A percentile compares a stretch with the other conserved stretches of the same genome.
Evolutionary conservation across 1,140 invertebrate genomes (phyloP).

Genomic region (Drosophila hydei): DNA sequence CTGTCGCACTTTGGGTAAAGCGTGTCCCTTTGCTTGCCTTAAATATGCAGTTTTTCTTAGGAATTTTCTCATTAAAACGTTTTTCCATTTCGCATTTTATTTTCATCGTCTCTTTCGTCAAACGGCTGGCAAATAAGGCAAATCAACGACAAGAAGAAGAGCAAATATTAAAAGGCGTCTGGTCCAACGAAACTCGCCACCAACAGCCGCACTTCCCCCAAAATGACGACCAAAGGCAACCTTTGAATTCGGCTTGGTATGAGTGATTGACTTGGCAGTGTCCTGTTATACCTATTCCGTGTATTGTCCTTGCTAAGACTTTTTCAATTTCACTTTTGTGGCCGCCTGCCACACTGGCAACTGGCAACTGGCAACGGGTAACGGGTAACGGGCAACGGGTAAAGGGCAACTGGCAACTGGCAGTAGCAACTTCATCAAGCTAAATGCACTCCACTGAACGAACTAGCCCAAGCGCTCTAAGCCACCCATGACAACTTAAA

Average conservation of each 20-base stretch:
- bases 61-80: constrained; percentile 80
- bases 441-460: constrained; percentile 61
- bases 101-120: constrained; percentile 23
- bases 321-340: constrained; percentile 60
- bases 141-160: constrained; percentile 55
- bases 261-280: constrained; percentile 73
- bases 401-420: no score
- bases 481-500: constrained; percentile 60
- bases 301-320: constrained; percentile 34
- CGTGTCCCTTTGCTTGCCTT: constrained; percentile 42
- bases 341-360: constrained; percentile 15
- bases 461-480: constrained; percentile 46
- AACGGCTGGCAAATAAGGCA: constrained; percentile 55
- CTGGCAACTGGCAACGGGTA: constrained; percentile 1
- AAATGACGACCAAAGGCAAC: constrained; percentile 32
- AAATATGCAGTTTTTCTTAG: constrained; percentile 80
- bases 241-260: constrained; percentile 48
- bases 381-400: no score
- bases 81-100: constrained; percentile 40
- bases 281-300: neutral
- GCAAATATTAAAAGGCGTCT: constrained; percentile 80
- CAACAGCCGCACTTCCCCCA: constrained; percentile 19
- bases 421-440: constrained; percentile 49
- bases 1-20: constrained; percentile 45
- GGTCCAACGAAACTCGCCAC: constrained; percentile 58